phyloP scores from a whole-genome alignment of 2,113 vertebrate species.

The Hepsetus odoe region DNA sequence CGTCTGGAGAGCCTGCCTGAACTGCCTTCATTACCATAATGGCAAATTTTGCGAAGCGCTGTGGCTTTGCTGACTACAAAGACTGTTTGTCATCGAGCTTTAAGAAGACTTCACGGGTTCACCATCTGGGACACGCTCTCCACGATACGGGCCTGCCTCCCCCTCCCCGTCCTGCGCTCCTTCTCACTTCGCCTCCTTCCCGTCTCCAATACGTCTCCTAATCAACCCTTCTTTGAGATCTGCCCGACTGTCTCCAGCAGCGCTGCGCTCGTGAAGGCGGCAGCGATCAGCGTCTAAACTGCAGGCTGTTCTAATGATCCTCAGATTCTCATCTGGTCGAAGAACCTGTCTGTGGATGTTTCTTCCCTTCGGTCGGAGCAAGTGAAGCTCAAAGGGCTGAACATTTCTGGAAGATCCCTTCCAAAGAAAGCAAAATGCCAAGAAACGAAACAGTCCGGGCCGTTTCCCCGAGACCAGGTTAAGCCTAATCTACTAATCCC shows the following conservation, averaged over 20 bases:
- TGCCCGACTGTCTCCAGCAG: not conserved
- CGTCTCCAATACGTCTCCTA: constrained; percentile 41
- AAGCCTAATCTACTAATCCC: too few relatives aligned
- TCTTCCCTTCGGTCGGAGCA: too few relatives aligned
- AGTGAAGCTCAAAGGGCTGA: too few relatives aligned
- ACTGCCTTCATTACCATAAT: constrained; percentile 43
- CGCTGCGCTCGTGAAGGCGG: not conserved
- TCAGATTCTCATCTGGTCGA: too few relatives aligned
- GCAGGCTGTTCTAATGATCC: not conserved
- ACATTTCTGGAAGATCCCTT: too few relatives aligned
- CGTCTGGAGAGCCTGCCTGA: constrained; percentile 13
- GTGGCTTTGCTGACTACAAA: constrained; percentile 35
- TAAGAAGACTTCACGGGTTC: constrained; percentile 55
- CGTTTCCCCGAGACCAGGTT: too few relatives aligned
- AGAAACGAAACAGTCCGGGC: too few relatives aligned
- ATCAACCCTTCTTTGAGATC: not conserved
- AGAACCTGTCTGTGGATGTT: too few relatives aligned
- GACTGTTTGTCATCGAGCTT: constrained; percentile 44
- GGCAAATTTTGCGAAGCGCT: constrained; percentile 24
- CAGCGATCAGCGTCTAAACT: not conserved
- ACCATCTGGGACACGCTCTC: constrained; percentile 48
- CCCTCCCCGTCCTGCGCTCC: constrained; percentile 40
- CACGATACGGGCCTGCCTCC: constrained; percentile 12
- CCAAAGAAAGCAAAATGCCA: too few relatives aligned
- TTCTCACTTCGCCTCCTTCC: constrained; percentile 47